Conservation (phyloP, 30 jellyfish, hydroid and myxozoan species). For the Mastigias papua region DNA sequence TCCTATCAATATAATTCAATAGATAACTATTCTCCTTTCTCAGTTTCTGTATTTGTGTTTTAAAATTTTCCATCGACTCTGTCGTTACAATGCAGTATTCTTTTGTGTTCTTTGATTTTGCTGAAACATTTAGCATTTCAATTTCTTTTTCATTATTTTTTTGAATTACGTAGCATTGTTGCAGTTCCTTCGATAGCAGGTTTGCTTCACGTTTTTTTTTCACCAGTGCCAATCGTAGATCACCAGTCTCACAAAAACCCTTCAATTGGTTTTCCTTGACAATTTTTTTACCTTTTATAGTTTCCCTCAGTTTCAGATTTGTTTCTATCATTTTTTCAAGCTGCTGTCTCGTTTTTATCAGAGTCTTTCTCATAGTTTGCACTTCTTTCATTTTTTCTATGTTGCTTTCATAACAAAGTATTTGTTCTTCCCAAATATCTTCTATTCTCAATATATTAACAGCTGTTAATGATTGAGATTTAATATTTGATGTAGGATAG, state of each 20-base stretch:
- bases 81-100: conserved; percentile 27
- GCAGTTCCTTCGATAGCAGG: conserved; percentile 14
- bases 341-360: conserved; percentile 27
- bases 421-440: conserved; percentile 47
- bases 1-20: conserved; percentile 13
- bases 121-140: conserved; percentile 39
- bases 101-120: conserved; percentile 5
- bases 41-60: conserved; percentile 1
- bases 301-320: conserved; percentile 1
- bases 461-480: neutral
- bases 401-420: conserved; percentile 38
- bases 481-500: too few relatives aligned
- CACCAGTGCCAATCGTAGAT: conserved; percentile 21
- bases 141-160: conserved; percentile 30
- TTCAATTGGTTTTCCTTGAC: conserved; percentile 18
- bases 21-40: conserved; percentile 19
- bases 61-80: conserved; percentile 49
- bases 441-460: conserved; percentile 21
- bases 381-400: conserved; percentile 42
- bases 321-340: conserved; percentile 24
- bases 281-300: neutral
- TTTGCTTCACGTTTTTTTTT: neutral
- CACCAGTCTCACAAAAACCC: conserved; percentile 22
- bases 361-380: conserved; percentile 39
- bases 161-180: conserved; percentile 5